These are phyloP conservation scores for Cylas formicarius DNA, from an alignment of 1,140 invertebrate genomes.

Conservation along the genomic window DNA sequence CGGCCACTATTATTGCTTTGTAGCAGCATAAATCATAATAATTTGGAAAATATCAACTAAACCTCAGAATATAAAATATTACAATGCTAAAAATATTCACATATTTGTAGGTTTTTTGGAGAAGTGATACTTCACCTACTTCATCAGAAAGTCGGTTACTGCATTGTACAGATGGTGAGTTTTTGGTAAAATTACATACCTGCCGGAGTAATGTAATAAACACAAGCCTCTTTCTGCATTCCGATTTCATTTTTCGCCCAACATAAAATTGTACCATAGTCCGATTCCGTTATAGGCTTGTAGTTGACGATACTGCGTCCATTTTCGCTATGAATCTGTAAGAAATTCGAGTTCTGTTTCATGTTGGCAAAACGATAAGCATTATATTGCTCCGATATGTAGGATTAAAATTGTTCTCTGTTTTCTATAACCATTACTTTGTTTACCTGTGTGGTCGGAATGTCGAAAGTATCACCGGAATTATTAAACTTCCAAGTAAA, in stretches of 20 bases:
- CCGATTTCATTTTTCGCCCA: conserved; percentile 64
- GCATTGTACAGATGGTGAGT: background rate
- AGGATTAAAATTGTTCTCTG: no score
- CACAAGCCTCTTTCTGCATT: conserved; percentile 57
- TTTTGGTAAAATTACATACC: conserved; percentile 44
- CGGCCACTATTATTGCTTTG: no score
- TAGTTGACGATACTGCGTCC: conserved; percentile 57
- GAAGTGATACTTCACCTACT: no score
- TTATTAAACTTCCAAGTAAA: conserved; percentile 77
- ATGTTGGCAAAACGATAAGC: no score
- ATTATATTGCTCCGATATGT: no score
- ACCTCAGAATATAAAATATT: no score
- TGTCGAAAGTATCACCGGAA: conserved; percentile 59
- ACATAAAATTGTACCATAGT: conserved; percentile 65
- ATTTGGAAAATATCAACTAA: background rate
- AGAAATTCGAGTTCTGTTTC: no score
- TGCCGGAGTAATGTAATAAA: conserved; percentile 64
- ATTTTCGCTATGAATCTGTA: conserved; percentile 50
- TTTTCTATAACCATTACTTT: no score
- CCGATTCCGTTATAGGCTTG: conserved; percentile 61
- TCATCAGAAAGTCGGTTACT: no score
- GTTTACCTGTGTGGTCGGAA: conserved; percentile 46
- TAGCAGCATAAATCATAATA: no score
- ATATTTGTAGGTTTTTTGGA: no score
- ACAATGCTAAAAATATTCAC: no score